Evolutionary conservation across 2,797 vertebrate genomes (phyloP).

Genomic region (Periparus ater): DNA sequence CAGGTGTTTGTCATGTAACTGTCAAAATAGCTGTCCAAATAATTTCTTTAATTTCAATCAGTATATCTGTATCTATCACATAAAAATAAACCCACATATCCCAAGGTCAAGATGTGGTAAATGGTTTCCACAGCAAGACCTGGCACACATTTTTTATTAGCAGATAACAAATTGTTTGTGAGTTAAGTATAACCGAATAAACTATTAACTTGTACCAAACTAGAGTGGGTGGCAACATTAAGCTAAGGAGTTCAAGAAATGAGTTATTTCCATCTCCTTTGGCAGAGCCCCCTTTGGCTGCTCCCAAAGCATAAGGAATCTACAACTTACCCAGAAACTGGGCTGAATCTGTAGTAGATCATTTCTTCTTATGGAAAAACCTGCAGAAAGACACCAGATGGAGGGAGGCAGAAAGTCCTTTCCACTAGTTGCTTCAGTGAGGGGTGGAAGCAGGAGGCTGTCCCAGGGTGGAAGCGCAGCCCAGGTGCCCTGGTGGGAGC

Average conservation of each 20-base stretch:
- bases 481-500: neutral
- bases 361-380: neutral
- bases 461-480: fast-evolving
- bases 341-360: neutral
- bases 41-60: neutral
- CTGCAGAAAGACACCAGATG: neutral
- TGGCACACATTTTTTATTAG: neutral
- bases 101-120: fast-evolving
- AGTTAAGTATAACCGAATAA: neutral
- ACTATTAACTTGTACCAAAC: neutral
- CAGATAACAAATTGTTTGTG: neutral
- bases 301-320: neutral
- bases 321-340: neutral
- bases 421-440: neutral
- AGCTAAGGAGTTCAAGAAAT: neutral
- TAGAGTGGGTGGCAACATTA: neutral
- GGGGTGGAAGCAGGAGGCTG: neutral
- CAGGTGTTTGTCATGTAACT: neutral
- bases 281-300: neutral
- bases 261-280: neutral
- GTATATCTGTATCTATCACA: neutral
- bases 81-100: neutral
- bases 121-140: neutral
- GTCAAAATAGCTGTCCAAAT: neutral
- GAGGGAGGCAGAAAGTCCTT: neutral